Conservation (phyloP, 2,888 invertebrate species). For the Drosophila borborema region DNA sequence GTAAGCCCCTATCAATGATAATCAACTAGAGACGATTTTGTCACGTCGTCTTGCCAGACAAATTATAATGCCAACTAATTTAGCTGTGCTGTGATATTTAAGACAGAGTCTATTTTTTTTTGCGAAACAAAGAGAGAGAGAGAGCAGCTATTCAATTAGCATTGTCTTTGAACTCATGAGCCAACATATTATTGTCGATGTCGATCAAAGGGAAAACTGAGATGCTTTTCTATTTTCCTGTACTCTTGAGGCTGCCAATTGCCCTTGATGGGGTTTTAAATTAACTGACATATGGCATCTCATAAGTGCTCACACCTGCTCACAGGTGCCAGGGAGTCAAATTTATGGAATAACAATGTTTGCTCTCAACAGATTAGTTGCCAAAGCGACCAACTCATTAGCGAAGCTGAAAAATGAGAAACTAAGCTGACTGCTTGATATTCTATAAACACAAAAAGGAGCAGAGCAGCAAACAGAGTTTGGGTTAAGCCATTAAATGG, state of each 20-base stretch:
- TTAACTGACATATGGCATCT: not conserved
- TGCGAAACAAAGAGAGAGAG: not conserved
- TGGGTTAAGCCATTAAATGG: not conserved
- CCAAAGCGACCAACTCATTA: conserved; percentile 16
- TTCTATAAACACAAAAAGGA: not conserved
- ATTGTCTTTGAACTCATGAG: conserved; percentile 22
- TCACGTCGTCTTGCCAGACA: conserved; percentile 35
- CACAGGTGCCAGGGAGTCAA: not conserved
- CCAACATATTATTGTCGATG: not conserved
- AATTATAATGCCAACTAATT: conserved; percentile 19
- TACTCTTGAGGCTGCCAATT: conserved; percentile 1
- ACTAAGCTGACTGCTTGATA: not conserved
- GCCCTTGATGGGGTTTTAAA: not conserved
- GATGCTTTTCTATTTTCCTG: not conserved
- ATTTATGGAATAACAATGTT: not conserved
- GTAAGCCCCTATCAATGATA: conserved; percentile 83
- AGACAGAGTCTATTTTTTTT: not conserved
- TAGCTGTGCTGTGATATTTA: not conserved
- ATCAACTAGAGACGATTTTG: conserved; percentile 44
- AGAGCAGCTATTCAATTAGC: not conserved
- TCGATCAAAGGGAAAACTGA: conserved; percentile 21
- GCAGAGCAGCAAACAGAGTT: not conserved
- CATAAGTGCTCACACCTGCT: not conserved
- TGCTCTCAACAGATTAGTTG: not conserved
- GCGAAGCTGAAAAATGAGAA: conserved; percentile 9